Evolutionary conservation across 2,113 vertebrate species (phyloP), one percentile per base, ranked within the genome.

Genomic region (Plecotus auritus): DNA sequence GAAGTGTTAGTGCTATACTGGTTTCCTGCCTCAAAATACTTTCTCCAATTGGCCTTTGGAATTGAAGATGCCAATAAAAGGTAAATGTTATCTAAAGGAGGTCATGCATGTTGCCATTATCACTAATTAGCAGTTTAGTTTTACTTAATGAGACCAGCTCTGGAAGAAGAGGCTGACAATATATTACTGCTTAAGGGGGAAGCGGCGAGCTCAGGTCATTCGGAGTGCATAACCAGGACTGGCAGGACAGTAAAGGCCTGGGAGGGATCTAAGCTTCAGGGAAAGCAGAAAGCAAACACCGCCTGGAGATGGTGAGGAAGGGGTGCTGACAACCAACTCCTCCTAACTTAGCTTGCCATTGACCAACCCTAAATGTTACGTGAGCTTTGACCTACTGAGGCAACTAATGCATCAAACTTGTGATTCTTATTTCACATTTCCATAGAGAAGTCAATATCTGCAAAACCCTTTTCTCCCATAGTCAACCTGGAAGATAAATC

Each of bases 1-100:
- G 49, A 76, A 85, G 22, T 64, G 73, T 82, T 47, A 88, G 9
- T 47, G 72, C 22, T 61, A 30, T 78, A 85, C 77, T 20, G 14
- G 23, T 40, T 86, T 80, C 17, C 26, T 84, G 74, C 14, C 37
- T 96, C 37, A 20, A 89, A 73, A 69, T 4, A 49, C 20, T 92
- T 76, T 32, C 28, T 70, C 42, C 16, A 23, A 2, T 4, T 89
- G 47, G 51, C 69, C 67, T 88, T 56, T 82, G 32, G 35, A 87
- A 80, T 1, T 10, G n/a, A 22, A 32, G 45, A 35, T 12, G 45
- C 16, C 56, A 84, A 32, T n/a, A 47, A 69, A 64, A 91, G 91
- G 51, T 45, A 92, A 72, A 32, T 37, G 40, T 40, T 67, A 42
- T 35, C 35, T 69, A 9, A 47, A 83, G 12, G 3, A 40, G 12